These are phyloP conservation scores for Chaunax sp. DNA, from an alignment of 2,797 vertebrate species.

Conservation along the genomic window DNA sequence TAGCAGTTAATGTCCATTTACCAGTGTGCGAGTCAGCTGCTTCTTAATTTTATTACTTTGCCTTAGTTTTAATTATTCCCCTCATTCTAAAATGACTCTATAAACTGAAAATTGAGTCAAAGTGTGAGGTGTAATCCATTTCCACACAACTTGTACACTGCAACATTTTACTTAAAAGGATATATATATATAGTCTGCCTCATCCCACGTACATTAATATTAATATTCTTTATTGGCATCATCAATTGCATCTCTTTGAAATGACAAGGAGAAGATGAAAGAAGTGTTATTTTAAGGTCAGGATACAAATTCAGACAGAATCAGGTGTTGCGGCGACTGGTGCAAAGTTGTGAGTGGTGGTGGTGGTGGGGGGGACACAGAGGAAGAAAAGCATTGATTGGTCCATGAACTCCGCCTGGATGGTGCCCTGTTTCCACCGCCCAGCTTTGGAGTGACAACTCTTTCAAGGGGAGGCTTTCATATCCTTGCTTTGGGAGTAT, in stretches of 20 bases:
- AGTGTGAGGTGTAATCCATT: constrained; percentile 40
- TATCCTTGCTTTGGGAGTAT: no score
- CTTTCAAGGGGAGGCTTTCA: no score
- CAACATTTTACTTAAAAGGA: constrained; percentile 36
- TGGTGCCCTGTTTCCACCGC: no score
- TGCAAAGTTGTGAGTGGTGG: no score
- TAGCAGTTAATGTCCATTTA: constrained; percentile 62
- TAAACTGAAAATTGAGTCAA: constrained; percentile 39
- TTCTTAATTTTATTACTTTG: constrained; percentile 70
- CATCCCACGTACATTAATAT: constrained; percentile 38
- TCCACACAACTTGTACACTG: constrained; percentile 30
- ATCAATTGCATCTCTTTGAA: not conserved
- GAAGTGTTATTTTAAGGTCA: no score
- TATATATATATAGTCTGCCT: constrained; percentile 6
- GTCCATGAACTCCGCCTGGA: no score
- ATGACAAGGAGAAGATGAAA: not conserved
- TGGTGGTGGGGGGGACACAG: no score
- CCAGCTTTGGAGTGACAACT: no score
- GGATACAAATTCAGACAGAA: no score
- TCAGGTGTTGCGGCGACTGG: no score
- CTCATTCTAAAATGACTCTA: constrained; percentile 54
- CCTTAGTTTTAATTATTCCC: constrained; percentile 67
- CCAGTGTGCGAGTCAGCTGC: constrained; percentile 63
- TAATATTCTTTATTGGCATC: constrained; percentile 11
- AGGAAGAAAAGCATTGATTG: no score